phyloP scores from a whole-genome alignment of 2,797 vertebrate genomes.

The Gymnothorax reevesii region DNA sequence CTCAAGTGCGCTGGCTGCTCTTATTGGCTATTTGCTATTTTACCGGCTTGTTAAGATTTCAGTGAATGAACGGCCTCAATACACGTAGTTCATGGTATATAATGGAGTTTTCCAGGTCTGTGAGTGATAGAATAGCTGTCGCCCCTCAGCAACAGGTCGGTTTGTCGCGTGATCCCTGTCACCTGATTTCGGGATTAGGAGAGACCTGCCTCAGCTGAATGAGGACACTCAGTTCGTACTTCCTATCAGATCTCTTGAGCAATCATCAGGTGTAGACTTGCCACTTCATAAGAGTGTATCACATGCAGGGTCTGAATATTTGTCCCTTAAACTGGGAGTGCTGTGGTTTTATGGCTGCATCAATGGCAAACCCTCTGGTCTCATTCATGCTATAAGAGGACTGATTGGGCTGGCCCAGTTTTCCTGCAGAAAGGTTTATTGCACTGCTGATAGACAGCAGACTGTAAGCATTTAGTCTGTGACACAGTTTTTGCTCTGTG shows the following conservation, averaged over 20 bases:
- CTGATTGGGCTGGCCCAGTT: not conserved
- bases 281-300: not conserved
- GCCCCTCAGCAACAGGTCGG: not conserved
- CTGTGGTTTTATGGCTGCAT: not conserved
- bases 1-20: not conserved
- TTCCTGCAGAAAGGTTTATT: not conserved
- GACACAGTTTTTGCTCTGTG: no score
- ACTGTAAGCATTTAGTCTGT: not conserved
- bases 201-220: not conserved
- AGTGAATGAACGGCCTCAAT: not conserved
- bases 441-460: not conserved
- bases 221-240: not conserved
- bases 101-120: not conserved
- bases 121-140: not conserved
- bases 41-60: not conserved
- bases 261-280: not conserved
- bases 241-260: not conserved
- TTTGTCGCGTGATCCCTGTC: not conserved
- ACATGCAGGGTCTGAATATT: not conserved
- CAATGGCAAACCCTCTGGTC: not conserved
- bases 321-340: not conserved
- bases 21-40: not conserved
- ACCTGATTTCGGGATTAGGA: not conserved
- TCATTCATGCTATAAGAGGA: not conserved
- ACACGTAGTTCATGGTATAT: not conserved